These are phyloP conservation scores for Microplitis manilae DNA, from an alignment of 2,888 invertebrate species.

Conservation along the genomic window DNA sequence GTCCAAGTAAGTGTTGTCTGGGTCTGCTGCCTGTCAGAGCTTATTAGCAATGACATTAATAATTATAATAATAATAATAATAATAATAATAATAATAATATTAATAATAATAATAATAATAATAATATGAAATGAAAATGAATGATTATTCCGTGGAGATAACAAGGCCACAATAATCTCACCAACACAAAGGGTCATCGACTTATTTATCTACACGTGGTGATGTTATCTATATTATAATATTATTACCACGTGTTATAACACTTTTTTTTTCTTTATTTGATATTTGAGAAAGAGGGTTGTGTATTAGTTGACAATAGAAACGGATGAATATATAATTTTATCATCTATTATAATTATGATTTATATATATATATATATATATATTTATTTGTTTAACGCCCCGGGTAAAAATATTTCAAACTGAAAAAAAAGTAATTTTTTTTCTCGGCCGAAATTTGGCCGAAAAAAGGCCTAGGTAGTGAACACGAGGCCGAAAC, in stretches of 20 bases:
- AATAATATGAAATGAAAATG: not conserved
- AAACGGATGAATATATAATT: not conserved
- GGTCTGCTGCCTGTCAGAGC: not conserved
- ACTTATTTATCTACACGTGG: not conserved
- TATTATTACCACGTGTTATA: not conserved
- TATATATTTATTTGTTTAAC: not conserved
- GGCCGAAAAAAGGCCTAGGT: too few relatives aligned
- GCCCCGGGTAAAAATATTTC: too few relatives aligned
- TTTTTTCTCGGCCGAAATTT: too few relatives aligned
- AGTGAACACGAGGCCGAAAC: too few relatives aligned
- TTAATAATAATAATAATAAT: not conserved
- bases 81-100: not conserved
- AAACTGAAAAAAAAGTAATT: too few relatives aligned
- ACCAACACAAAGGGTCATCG: conserved; percentile 1
- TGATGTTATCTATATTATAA: not conserved
- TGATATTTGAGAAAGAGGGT: not conserved
- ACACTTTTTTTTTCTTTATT: not conserved
- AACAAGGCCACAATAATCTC: not conserved
- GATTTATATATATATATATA: not conserved
- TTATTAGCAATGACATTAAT: not conserved
- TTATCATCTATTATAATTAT: not conserved
- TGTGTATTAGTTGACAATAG: not conserved
- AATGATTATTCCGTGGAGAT: not conserved
- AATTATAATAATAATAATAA: not conserved
- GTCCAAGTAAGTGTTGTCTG: not conserved